Conservation (phyloP, 1,140 invertebrate genomes). For the Cydia pomonella region DNA sequence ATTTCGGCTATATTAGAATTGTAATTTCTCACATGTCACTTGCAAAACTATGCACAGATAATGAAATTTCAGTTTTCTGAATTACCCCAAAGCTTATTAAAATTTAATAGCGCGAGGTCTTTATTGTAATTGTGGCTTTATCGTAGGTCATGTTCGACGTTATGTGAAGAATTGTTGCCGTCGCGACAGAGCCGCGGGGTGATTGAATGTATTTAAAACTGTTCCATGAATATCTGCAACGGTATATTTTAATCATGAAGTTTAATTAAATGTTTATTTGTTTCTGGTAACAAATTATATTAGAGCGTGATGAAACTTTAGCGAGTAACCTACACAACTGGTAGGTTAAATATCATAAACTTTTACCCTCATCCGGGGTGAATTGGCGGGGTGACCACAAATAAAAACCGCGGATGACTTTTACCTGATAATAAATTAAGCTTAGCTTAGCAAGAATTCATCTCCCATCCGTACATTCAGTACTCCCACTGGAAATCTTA, state of each 20-base stretch:
- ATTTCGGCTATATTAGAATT: not conserved
- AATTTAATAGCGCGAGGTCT: not conserved
- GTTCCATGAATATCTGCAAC: not conserved
- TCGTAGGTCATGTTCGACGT: not conserved
- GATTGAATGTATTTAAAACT: not conserved
- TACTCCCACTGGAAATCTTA: too few species aligned
- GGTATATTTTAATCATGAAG: not conserved
- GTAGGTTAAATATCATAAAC: too few species aligned
- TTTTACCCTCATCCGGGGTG: too few species aligned
- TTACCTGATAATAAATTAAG: too few species aligned
- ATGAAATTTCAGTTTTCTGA: too few species aligned
- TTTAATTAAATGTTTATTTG: not conserved
- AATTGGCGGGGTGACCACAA: too few species aligned
- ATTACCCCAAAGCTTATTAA: conserved; percentile 4
- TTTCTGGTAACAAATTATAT: not conserved
- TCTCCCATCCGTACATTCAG: too few species aligned
- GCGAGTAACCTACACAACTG: not conserved
- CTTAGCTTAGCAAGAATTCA: too few species aligned
- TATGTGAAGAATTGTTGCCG: conserved; percentile 3
- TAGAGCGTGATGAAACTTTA: not conserved
- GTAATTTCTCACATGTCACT: not conserved
- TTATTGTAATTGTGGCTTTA: conserved; percentile 12
- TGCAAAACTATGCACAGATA: too few species aligned
- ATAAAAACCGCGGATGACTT: too few species aligned
- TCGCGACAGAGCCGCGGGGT: not conserved